Percentiles rank a stretch among this genome's conserved stretches.
phyloP scores from a whole-genome alignment of 2,113 vertebrate genomes.

The Arenaria interpres region DNA sequence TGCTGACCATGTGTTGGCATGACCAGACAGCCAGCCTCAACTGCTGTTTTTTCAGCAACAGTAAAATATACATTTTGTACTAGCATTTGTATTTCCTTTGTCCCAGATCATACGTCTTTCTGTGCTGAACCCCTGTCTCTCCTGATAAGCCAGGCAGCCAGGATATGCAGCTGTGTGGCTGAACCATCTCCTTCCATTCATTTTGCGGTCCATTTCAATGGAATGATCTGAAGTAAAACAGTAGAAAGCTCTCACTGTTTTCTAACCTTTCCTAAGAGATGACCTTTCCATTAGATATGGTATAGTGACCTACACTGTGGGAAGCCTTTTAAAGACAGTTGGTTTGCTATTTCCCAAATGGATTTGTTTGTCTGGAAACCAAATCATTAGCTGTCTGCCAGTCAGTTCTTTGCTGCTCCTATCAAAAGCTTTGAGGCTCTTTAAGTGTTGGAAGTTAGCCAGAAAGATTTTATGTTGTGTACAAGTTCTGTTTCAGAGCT shows the following conservation, averaged over 20 bases:
- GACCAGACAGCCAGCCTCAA: background rate
- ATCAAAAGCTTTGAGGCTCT: conserved; percentile 47
- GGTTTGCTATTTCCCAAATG: conserved; percentile 54
- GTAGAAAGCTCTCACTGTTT: conserved; percentile 18
- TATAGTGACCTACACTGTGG: conserved; percentile 19
- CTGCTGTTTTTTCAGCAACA: background rate
- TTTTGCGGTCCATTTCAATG: background rate
- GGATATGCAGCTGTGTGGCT: background rate
- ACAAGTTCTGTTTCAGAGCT: conserved; percentile 23
- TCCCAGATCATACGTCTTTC: background rate
- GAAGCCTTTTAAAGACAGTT: conserved; percentile 48
- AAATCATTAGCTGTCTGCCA: conserved; percentile 56
- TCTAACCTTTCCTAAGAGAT: conserved; percentile 48
- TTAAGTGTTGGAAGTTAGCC: conserved; percentile 35
- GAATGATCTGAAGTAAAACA: conserved; percentile 30
- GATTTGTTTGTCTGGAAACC: conserved; percentile 63
- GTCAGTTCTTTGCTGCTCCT: conserved; percentile 1
- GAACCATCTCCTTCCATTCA: background rate
- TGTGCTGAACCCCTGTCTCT: background rate
- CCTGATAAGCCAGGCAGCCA: background rate
- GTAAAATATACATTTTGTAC: background rate
- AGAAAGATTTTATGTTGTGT: conserved; percentile 41
- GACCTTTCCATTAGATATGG: conserved; percentile 61
- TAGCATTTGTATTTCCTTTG: background rate
- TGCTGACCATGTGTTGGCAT: background rate